Conservation (phyloP, 2,797 vertebrate species). For the Alauda arvensis region DNA sequence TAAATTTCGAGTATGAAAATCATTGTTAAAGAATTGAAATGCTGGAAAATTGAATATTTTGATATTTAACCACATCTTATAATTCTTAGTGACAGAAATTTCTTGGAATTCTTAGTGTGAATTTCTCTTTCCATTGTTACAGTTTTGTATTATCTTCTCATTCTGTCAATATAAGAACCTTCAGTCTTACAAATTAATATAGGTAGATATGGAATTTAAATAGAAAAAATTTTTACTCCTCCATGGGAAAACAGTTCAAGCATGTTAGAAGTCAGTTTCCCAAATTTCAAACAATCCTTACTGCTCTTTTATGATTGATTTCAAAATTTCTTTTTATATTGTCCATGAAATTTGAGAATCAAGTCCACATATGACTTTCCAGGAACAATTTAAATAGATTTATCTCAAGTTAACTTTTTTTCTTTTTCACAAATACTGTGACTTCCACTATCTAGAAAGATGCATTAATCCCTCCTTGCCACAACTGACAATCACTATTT, state of each 20-base stretch:
- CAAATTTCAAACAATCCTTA: neutral
- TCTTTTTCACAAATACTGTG: neutral
- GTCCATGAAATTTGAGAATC: neutral
- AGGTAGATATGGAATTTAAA: neutral
- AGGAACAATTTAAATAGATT: neutral
- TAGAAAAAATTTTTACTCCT: neutral
- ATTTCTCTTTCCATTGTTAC: neutral
- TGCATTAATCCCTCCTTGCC: neutral
- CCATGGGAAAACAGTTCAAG: neutral
- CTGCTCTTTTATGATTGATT: neutral
- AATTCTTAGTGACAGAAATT: neutral
- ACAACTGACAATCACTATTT: accelerated
- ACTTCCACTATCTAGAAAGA: neutral
- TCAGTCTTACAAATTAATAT: neutral
- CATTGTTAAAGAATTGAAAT: neutral
- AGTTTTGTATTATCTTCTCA: neutral
- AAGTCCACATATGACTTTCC: neutral
- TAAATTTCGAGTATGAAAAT: neutral
- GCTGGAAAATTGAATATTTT: neutral
- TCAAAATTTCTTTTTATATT: neutral
- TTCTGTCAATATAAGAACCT: neutral
- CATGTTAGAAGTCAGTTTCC: neutral
- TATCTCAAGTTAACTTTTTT: neutral
- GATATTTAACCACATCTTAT: neutral
- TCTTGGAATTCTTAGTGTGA: neutral